Evolutionary conservation across 2,113 vertebrate genomes (phyloP).

Genomic region (Gasterosteus aculeatus): DNA sequence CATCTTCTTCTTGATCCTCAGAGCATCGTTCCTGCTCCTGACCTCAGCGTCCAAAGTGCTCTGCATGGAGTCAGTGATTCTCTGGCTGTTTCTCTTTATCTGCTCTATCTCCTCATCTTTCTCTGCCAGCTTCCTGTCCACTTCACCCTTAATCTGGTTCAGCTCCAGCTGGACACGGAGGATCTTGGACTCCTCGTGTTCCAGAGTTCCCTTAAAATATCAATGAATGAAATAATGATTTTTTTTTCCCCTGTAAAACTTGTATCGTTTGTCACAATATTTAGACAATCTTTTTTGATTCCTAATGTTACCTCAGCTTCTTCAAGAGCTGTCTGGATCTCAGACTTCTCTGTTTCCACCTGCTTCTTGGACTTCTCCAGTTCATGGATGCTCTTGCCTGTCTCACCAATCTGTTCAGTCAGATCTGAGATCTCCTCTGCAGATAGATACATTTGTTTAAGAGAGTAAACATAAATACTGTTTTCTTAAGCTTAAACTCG

Average conservation of each 20-base stretch:
- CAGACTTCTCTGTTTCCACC: slow-evolving; percentile 69
- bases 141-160: slow-evolving; percentile 80
- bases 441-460: slow-evolving; percentile 4
- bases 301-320: slow-evolving; percentile 61
- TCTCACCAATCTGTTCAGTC: slow-evolving; percentile 71
- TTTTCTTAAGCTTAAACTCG: too few relatives aligned
- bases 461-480: too few relatives aligned
- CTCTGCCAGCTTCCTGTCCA: slow-evolving; percentile 81
- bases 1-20: slow-evolving; percentile 83
- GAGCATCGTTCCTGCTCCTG: slow-evolving; percentile 81
- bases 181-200: slow-evolving; percentile 82
- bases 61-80: slow-evolving; percentile 79
- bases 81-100: slow-evolving; percentile 82
- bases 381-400: slow-evolving; percentile 70
- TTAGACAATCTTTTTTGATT: background rate
- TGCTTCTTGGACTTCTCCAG: slow-evolving; percentile 70
- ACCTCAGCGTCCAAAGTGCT: slow-evolving; percentile 79
- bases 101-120: slow-evolving; percentile 83
- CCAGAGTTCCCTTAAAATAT: slow-evolving; percentile 74
- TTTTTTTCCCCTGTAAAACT: background rate
- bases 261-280: background rate
- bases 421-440: slow-evolving; percentile 72
- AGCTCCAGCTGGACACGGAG: slow-evolving; percentile 79
- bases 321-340: slow-evolving; percentile 70
- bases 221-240: background rate